Evolutionary conservation across 2,113 vertebrate species (phyloP), one percentile per base, ranked within the genome.

Genomic region (Lates calcarifer): DNA sequence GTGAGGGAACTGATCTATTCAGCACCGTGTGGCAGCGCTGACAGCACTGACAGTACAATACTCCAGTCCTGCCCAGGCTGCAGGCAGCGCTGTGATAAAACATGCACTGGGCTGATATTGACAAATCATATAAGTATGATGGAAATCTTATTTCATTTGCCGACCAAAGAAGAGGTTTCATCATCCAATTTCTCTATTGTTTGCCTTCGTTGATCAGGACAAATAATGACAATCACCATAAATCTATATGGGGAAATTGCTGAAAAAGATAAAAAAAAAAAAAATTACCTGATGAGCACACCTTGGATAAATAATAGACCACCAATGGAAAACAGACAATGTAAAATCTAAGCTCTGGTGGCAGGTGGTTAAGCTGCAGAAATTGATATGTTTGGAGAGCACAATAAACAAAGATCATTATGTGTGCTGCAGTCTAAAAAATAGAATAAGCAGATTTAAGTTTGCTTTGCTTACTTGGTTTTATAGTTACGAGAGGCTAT

Each of bases 1-100:
- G 67, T 56, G 37, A 76, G 17, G 7, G n/a, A n/a, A 37, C 51
- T 18, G 72, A 15, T 33, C 8, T 14, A 1, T 47, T 45, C 31
- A 26, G 58, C 70, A 29, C 58, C 47, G 56, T 22, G 28, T 4
- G 65, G 55, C 56, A 6, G 84, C 65, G 17, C 62, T 41, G 71
- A 65, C 62, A 47, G 39, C 53, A 35, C 31, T 57, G 57, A 49
- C 33, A 24, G 26, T 33, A 0, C 35, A 3, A 12, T 9, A 4
- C 53, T 39, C 20, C 43, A 5, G 35, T 11, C 31, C 72, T 37
- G 63, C 66, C 47, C 49, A 1, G 35, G 14, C 66, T n/a, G n/a
- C 24, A 62, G 47, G 13, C 41, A 8, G 53, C 2, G 24, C 1
- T 7, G 51, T 24, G 45, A 53, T 20, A 26, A 43, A 20, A 6